Base-by-base conservation (phyloP, 2,113 vertebrate species). In the Sterna hirundo region DNA sequence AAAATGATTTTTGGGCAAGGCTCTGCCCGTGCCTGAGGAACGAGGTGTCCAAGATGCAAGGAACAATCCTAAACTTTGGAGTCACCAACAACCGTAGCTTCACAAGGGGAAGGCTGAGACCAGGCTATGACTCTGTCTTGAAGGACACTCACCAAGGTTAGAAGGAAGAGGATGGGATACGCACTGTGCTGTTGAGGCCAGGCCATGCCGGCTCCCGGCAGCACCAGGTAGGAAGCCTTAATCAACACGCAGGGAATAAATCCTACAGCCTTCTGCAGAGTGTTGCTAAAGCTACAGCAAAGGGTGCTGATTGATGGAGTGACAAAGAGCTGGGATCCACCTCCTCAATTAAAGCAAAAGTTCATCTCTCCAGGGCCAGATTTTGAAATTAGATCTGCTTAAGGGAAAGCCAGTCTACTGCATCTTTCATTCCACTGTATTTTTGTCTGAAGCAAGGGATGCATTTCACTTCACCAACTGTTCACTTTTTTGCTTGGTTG, bases 381-480 rank as follows among this genome's bases (percentile, higher is more conserved):
- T 93, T 93, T 79, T 91, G 95, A 97, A 94, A 91, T 93, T 76
- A 95, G 93, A 88, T 83, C 77, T 94, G 87, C 74, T 96, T 91
- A 96, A 97, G 90, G 94, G 96, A 96, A 96, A 94, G 91, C 70
- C 96, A 96, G 90, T 95, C 86, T 93, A 85, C 77, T 95, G 96
- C 96, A 96, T 94, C 95, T 96, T 96, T 90, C 86, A 90, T 83
- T 96, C 97, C 87, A 81, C 82, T 81, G 76, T 82, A 93, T 83
- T 94, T 72, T 81, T 86, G 82, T 92, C 86, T 95, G 96, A 76
- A 74, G 93, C 91, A 96, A 97, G 93, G 93, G 88, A 94, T 91
- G 96, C 80, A 77, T 91, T 97, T 97, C 96, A 97, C 87, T 92
- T 83, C 81, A 97, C 97, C 97, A 96, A 97, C 94, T 97, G 96